Evolutionary conservation across 2,113 vertebrate species (phyloP), one percentile per base, ranked within the genome.

Genomic region (Elanus axillaris): DNA sequence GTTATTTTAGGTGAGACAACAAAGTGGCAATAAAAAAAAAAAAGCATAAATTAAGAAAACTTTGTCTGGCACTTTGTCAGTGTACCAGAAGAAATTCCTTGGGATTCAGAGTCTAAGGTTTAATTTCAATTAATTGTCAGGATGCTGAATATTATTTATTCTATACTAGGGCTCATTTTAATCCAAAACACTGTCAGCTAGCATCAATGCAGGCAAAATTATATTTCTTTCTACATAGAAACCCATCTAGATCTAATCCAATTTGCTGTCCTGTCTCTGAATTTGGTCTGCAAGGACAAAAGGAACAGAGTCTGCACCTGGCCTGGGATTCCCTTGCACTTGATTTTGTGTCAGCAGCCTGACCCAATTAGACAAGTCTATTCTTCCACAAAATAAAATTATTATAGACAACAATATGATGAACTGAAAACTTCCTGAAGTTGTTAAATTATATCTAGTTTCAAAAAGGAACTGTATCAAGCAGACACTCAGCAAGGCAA

Each of bases 71-170:
- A 20, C 22, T 90, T 95, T 85, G 76, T 82, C 94, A 85, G 50
- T 2, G 1, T 73, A 53, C 47, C 77, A 89, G 69, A 66, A 77
- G 22, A 83, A 85, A 89, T 67, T 85, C 88, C 72, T 74, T 79
- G 67, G 42, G 78, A 75, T 94, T 92, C 78, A 43, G 62, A 60
- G 55, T 66, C 86, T 56, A 52, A 89, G 20, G 56, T 92, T 72
- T 94, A 13, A 95, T 86, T 88, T 90, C 64, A 75, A 7, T 88
- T 48, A 76, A 56, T 71, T 85, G 26, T 66, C 73, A 93, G 40
- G 59, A 77, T 95, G 90, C n/a, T 87, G 31, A 62, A 74, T 94
- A 23, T 52, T 79, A 38, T 91, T 90, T 95, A 69, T 93, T 95
- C 63, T 53, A 88, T 29, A 13, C 42, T 52, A 59, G n/a, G 43